Evolutionary conservation across 2,797 vertebrate species (phyloP).

Genomic region (Choloepus didactylus): DNA sequence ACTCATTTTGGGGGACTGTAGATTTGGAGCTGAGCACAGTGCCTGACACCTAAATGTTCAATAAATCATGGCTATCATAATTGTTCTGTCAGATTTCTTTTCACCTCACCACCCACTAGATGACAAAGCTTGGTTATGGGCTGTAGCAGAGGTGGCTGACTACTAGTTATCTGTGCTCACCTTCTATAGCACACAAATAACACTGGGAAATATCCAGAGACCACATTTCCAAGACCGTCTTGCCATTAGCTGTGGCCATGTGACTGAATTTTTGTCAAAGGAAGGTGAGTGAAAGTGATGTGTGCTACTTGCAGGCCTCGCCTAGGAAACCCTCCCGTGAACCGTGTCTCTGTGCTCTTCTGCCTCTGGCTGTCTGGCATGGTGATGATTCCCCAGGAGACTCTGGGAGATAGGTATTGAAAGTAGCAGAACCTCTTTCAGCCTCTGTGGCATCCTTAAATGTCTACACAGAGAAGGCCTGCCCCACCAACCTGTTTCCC

Average conservation of each 20-base stretch:
- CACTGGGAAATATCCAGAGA: neutral
- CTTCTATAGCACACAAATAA: neutral
- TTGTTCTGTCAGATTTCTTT: neutral
- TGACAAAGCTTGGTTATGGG: neutral
- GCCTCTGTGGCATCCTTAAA: neutral
- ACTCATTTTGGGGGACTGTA: neutral
- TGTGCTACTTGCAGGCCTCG: neutral
- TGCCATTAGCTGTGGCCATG: neutral
- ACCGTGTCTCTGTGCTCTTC: neutral
- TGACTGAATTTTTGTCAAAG: neutral
- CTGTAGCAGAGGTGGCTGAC: no score
- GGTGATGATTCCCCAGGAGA: neutral
- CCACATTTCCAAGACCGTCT: neutral
- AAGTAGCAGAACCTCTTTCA: neutral
- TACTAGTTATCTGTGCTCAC: fast-evolving
- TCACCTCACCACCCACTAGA: neutral
- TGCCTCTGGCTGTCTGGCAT: neutral
- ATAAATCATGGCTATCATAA: neutral
- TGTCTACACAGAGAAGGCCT: neutral
- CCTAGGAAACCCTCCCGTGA: neutral
- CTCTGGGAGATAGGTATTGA: neutral
- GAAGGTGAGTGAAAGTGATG: neutral
- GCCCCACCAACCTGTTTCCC: neutral
- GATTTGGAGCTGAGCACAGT: neutral
- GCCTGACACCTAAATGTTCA: neutral